phyloP scores from a whole-genome alignment of 2,113 vertebrate species.

The Xenopus borealis region DNA sequence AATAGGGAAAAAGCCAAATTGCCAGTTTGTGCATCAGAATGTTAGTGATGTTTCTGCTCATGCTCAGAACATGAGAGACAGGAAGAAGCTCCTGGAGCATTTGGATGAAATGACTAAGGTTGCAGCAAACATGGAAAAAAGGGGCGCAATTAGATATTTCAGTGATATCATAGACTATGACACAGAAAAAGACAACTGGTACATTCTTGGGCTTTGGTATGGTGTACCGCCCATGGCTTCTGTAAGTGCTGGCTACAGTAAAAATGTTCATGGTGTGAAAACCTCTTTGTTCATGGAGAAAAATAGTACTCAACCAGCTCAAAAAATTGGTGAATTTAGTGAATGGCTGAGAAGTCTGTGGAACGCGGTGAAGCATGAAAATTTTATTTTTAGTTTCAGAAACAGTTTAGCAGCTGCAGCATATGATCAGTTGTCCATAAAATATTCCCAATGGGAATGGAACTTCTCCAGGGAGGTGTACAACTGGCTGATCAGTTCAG shows the following conservation, averaged over 20 bases:
- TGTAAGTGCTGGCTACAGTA: constrained; percentile 49
- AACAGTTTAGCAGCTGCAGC: constrained; percentile 32
- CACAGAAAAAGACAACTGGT: constrained; percentile 36
- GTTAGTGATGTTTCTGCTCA: constrained; percentile 63
- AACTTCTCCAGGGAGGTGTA: constrained; percentile 54
- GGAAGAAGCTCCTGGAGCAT: constrained; percentile 59
- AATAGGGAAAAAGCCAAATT: constrained; percentile 67
- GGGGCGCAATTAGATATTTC: constrained; percentile 48
- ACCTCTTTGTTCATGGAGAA: constrained; percentile 51
- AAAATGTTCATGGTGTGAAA: constrained; percentile 56
- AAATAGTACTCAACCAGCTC: constrained; percentile 31
- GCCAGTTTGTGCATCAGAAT: constrained; percentile 73
- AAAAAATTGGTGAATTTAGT: constrained; percentile 50
- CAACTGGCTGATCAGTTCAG: constrained; percentile 51
- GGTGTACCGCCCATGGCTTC: constrained; percentile 49
- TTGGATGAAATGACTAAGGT: constrained; percentile 63
- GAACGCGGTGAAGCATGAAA: constrained; percentile 26
- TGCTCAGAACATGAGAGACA: constrained; percentile 64
- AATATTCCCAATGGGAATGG: constrained; percentile 53
- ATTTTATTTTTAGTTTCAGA: constrained; percentile 35
- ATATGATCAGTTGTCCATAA: constrained; percentile 36
- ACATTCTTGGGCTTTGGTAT: constrained; percentile 57
- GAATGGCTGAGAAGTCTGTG: constrained; percentile 54
- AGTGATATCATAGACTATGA: constrained; percentile 54
- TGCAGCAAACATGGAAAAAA: constrained; percentile 65